phyloP scores from a whole-genome alignment of 2,797 vertebrate genomes.

The Protonibea diacanthus region DNA sequence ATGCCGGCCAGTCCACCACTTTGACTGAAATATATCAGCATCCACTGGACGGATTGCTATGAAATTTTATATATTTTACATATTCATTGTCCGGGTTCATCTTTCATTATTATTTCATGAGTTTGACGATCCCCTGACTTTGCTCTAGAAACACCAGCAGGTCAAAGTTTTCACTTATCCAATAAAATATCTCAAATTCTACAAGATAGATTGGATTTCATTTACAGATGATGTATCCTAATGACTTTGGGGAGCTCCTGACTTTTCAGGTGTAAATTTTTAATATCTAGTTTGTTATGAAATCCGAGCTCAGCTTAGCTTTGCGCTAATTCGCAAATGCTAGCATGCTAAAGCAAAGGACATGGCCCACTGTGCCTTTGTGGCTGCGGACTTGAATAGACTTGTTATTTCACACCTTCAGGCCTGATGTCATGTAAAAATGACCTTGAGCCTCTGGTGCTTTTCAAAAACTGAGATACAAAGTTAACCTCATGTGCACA shows the following conservation, averaged over 20 bases:
- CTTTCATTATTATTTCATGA: no score
- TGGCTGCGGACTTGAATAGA: background rate
- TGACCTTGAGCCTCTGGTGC: background rate
- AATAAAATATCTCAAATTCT: background rate
- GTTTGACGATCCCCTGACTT: background rate
- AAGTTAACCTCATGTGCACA: background rate
- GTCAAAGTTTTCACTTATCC: background rate
- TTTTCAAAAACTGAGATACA: conserved; percentile 16
- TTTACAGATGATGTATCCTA: no score
- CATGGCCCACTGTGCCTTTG: background rate
- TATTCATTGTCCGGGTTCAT: background rate
- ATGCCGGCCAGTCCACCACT: background rate
- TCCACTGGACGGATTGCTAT: no score
- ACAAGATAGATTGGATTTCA: no score
- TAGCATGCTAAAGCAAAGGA: background rate
- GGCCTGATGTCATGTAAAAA: background rate
- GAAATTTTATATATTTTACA: background rate
- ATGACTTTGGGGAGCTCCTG: no score
- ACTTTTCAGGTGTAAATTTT: no score
- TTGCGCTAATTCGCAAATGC: background rate
- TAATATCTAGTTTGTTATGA: no score
- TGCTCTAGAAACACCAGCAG: background rate
- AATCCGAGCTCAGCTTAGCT: no score
- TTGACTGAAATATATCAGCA: background rate
- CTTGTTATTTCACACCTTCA: conserved; percentile 1